These are phyloP conservation scores for Torymus texanus DNA, from an alignment of 2,888 invertebrate species.

Conservation along the genomic window DNA sequence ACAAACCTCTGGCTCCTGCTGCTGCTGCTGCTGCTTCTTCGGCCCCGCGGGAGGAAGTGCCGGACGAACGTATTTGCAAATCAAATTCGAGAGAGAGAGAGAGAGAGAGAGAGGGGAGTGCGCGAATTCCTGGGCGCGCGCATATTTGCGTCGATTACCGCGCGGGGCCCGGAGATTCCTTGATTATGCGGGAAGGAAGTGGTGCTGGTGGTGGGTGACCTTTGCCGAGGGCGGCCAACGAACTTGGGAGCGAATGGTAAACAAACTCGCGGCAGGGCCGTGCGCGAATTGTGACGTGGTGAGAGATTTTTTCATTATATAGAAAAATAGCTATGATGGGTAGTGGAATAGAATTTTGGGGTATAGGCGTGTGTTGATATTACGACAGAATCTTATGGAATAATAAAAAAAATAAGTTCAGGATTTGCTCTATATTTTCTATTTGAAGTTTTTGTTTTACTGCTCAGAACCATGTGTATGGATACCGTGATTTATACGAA, in stretches of 20 bases:
- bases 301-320: too few species aligned
- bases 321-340: too few species aligned
- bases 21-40: not conserved
- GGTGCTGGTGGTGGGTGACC: too few species aligned
- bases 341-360: too few species aligned
- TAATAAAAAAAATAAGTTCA: too few species aligned
- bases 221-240: not conserved
- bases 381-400: too few species aligned
- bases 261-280: not conserved
- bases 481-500: too few species aligned
- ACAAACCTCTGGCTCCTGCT: constrained; percentile 3
- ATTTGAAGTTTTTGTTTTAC: too few species aligned
- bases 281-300: too few species aligned
- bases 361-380: too few species aligned
- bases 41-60: constrained; percentile 12
- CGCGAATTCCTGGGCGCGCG: constrained; percentile 63
- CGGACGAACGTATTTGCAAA: constrained; percentile 68
- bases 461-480: too few species aligned
- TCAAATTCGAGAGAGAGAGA: constrained; percentile 66
- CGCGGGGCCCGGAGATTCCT: constrained; percentile 14
- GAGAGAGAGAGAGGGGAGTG: constrained; percentile 61
- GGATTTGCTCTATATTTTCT: too few species aligned
- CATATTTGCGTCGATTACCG: constrained; percentile 70
- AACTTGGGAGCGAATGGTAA: constrained; percentile 18
- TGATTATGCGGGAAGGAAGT: constrained; percentile 42